Evolutionary conservation across 1,140 invertebrate genomes (phyloP).

Genomic region (Heliconius himera): DNA sequence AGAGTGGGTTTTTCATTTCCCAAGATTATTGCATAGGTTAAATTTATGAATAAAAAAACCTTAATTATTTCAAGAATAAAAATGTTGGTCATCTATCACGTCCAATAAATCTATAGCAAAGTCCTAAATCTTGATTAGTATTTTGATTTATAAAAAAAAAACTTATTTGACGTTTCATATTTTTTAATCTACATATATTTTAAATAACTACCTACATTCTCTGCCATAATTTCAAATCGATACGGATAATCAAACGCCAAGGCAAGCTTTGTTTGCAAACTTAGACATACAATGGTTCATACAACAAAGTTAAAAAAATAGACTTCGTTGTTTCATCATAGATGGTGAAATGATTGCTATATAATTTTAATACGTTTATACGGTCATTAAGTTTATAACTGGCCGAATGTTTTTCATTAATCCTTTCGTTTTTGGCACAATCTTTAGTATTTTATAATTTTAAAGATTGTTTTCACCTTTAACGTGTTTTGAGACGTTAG

Average conservation of each 20-base stretch:
- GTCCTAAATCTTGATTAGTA: too few species aligned
- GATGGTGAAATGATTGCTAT: slow-evolving; percentile 2
- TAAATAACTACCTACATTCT: background rate
- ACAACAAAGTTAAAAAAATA: background rate
- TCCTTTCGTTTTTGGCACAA: background rate
- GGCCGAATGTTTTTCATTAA: background rate
- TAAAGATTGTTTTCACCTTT: background rate
- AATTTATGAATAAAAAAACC: too few species aligned
- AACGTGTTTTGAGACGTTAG: background rate
- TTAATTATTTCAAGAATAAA: too few species aligned
- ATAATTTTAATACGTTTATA: background rate
- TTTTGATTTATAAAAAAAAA: background rate
- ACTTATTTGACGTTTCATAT: background rate
- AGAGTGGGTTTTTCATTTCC: background rate
- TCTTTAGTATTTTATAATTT: slow-evolving; percentile 2
- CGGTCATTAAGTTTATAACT: slow-evolving; percentile 1
- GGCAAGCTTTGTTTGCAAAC: slow-evolving; percentile 6
- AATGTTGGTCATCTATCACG: background rate
- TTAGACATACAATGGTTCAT: background rate
- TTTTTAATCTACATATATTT: background rate
- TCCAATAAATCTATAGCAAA: too few species aligned
- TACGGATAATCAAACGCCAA: background rate
- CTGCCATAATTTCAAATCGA: slow-evolving; percentile 2
- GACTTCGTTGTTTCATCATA: background rate
- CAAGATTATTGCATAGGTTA: too few species aligned